A percentile compares a stretch with the other conserved stretches of the same genome.
Evolutionary conservation across 2,113 vertebrate genomes (phyloP).

Genomic region (Clarias batrachus): DNA sequence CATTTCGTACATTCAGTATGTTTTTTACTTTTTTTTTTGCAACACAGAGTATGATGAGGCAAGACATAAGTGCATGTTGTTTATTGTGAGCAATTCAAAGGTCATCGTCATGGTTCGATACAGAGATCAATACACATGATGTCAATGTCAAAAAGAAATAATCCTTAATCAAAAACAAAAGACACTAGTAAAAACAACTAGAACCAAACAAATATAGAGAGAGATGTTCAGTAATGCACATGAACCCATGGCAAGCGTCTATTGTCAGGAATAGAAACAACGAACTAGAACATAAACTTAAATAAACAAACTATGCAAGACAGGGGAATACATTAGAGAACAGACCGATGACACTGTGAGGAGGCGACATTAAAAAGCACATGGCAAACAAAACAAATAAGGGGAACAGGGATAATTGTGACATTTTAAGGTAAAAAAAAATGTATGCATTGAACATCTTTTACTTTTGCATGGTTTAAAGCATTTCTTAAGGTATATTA

Average conservation of each 20-base stretch:
- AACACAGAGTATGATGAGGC: not conserved
- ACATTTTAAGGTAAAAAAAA: not conserved
- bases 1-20: not conserved
- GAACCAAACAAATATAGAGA: not conserved
- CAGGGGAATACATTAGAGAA: not conserved
- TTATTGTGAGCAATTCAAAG: not conserved
- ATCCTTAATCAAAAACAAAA: not conserved
- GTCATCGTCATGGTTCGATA: not conserved
- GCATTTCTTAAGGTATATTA: not conserved
- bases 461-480: not conserved
- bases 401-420: no score
- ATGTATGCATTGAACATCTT: not conserved
- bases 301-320: not conserved
- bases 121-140: not conserved
- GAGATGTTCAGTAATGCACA: not conserved
- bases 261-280: not conserved
- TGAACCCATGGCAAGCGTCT: not conserved
- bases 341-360: not conserved
- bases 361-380: not conserved
- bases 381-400: not conserved
- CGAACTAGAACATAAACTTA: not conserved
- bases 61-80: slow-evolving; percentile 1
- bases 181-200: not conserved
- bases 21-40: not conserved
- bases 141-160: not conserved